phyloP scores from a whole-genome alignment of 2,113 vertebrate species.

The Noturus placidus region DNA sequence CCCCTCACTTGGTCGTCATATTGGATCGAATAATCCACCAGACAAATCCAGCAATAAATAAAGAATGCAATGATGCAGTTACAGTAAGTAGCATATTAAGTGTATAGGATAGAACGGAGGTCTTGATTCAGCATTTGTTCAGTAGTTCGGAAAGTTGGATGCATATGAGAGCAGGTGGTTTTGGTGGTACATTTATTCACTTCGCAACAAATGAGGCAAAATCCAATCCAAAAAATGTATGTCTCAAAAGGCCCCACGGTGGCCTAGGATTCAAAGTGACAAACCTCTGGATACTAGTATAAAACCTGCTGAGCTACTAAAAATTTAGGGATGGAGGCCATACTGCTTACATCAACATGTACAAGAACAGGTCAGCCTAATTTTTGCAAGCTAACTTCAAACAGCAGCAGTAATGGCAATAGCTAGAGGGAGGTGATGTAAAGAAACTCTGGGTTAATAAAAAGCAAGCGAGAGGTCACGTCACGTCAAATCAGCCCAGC shows the following conservation, averaged over 20 bases:
- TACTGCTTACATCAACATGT: slow-evolving; percentile 1
- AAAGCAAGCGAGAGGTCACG: slow-evolving; percentile 25
- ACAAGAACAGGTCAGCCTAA: not conserved
- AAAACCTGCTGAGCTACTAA: not conserved
- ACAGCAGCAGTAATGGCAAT: slow-evolving; percentile 2
- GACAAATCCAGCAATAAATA: not conserved
- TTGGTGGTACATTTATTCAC: not conserved
- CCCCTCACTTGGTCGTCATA: no score
- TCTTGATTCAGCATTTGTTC: not conserved
- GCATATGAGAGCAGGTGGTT: not conserved
- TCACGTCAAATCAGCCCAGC: slow-evolving; percentile 35
- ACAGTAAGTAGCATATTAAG: not conserved
- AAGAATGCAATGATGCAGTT: no score
- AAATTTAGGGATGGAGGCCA: not conserved
- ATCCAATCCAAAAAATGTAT: not conserved
- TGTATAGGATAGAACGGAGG: not conserved
- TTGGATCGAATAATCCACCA: not conserved
- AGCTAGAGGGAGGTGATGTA: slow-evolving; percentile 9
- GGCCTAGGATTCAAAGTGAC: not conserved
- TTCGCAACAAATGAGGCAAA: not conserved
- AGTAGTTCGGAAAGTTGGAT: not conserved
- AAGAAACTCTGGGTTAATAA: slow-evolving; percentile 32
- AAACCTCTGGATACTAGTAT: not conserved
- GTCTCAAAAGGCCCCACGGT: not conserved
- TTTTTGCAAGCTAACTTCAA: slow-evolving; percentile 10